Conservation (phyloP, 1,140 invertebrate species). For the Ceratina calcarata region DNA sequence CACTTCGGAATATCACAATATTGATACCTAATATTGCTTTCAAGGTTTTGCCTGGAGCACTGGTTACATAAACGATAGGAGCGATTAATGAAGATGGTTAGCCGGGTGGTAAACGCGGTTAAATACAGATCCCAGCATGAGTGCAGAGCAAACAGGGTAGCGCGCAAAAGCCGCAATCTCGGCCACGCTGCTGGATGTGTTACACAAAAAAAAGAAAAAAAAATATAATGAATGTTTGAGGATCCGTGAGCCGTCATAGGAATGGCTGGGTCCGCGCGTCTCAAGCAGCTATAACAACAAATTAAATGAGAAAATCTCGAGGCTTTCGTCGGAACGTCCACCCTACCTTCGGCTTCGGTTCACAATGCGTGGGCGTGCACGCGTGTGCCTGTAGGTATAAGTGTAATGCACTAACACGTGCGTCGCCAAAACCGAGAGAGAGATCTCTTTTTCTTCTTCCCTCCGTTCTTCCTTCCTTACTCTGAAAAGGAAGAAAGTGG, state of each 20-base stretch:
- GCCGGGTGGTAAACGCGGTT: constrained; percentile 8
- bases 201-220: constrained; percentile 58
- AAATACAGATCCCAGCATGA: constrained; percentile 44
- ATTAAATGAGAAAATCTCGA: constrained; percentile 73
- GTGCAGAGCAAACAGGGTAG: constrained; percentile 48
- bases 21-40: neutral
- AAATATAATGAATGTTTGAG: constrained; percentile 80
- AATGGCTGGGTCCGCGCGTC: constrained; percentile 63
- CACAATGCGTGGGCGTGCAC: constrained; percentile 58
- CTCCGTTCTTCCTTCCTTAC: neutral
- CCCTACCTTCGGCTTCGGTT: constrained; percentile 37
- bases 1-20: neutral
- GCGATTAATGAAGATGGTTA: constrained; percentile 59
- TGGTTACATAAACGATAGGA: too few species aligned
- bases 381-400: constrained; percentile 38
- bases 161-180: constrained; percentile 39
- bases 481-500: constrained; percentile 58
- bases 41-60: constrained; percentile 1
- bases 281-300: constrained; percentile 78
- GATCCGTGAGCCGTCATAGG: constrained; percentile 49
- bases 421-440: neutral
- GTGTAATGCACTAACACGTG: constrained; percentile 47
- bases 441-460: constrained; percentile 22
- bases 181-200: constrained; percentile 58
- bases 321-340: constrained; percentile 61